Evolutionary conservation across 1,140 invertebrate species (phyloP).

Genomic region (Drosophila suzukii): DNA sequence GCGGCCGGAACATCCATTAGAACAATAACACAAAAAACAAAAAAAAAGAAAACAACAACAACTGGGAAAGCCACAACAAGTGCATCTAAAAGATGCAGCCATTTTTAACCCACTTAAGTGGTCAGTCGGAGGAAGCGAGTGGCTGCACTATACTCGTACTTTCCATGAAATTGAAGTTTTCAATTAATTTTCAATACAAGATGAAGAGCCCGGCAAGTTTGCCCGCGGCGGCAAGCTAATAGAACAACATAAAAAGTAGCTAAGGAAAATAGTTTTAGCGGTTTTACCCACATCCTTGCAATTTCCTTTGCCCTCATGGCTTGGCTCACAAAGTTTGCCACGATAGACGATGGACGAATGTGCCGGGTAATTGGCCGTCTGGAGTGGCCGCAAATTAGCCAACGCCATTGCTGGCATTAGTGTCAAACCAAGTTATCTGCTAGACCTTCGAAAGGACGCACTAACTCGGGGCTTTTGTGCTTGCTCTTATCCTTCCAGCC

Average conservation of each 20-base stretch:
- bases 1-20: conserved; percentile 72
- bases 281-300: conserved; percentile 9
- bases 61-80: conserved; percentile 43
- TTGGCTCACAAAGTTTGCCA: conserved; percentile 20
- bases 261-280: conserved; percentile 55
- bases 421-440: conserved; percentile 69
- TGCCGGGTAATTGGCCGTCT: conserved; percentile 63
- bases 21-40: conserved; percentile 24
- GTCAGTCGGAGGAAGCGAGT: conserved; percentile 32
- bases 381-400: conserved; percentile 67
- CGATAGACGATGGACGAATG: conserved; percentile 49
- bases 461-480: conserved; percentile 46
- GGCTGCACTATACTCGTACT: conserved; percentile 33
- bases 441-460: conserved; percentile 48
- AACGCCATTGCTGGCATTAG: conserved; percentile 69
- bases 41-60: conserved; percentile 2
- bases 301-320: conserved; percentile 2
- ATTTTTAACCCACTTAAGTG: conserved; percentile 77
- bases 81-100: conserved; percentile 65
- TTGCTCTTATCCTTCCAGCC: conserved; percentile 63
- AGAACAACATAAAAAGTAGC: conserved; percentile 47
- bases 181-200: conserved; percentile 77
- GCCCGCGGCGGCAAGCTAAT: conserved; percentile 34
- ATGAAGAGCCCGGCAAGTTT: conserved; percentile 26
- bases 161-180: conserved; percentile 71